Base-by-base conservation (phyloP, 2,888 invertebrate species). In the Amblyteles armatorius region DNA sequence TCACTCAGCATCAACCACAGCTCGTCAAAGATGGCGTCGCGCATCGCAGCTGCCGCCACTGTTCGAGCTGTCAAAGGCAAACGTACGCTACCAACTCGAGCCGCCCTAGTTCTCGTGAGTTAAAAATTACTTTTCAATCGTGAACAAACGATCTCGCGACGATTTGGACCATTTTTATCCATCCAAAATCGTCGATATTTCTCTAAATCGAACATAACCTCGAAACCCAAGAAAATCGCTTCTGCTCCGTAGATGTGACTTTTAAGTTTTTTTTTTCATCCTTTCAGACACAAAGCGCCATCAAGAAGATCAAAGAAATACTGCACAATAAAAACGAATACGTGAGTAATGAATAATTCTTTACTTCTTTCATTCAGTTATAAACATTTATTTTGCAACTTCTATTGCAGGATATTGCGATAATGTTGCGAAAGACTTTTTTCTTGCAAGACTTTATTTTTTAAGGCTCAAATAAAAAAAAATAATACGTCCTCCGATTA, bases 21-120 rank as follows among this genome's bases (percentile, higher is more conserved):
- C 65, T 52, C 67, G 52, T 74, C 1, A 90, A 93, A 93, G 91
- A 97, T 97, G 97, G 96, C 97, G 93, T 96, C 97, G 88, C 96
- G 96, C 95, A 95, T 96, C 85, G 96, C 97, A 91, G 98, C 97
- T 84, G 97, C 98, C 92, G 98, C 98, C 40, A 98, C 98, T 79
- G 98, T 99, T 40, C 96, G 98, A 89, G 98, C 98, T 88, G 96
- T 98, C 36, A 97, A 97, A 94, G 96, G 96, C 89, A 96, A 97
- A 92, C 96, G 96, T 94, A 94, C 97, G 86, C 94, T 97, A 85
- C 97, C 98, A n/a, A 96, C 97, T 65, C 95, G 98, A 90, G 97
- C 98, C 88, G 98, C 99, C 3, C 94, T 99, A 77, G 96, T 97
- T 86, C 94, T 99, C 94, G 95, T 95, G 91, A 93, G 93, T 92